Evolutionary conservation across 2,888 invertebrate genomes (phyloP), one percentile per base, ranked within the genome.

Genomic region (Cylindroiulus punctatus): DNA sequence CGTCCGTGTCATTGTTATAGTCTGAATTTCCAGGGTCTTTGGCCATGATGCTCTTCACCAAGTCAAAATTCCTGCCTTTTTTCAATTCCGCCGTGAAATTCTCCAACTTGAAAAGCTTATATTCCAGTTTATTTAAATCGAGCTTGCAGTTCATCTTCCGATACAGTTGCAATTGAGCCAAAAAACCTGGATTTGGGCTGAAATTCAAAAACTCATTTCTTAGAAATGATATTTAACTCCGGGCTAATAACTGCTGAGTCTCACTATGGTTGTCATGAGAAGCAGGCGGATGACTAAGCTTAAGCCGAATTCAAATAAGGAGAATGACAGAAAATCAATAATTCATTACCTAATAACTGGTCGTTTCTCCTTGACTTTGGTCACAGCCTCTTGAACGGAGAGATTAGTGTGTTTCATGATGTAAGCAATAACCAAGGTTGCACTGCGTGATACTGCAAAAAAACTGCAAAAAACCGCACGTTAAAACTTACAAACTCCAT

Each of bases 391-490:
- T 52, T 93, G 92, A 89, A 94, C 95, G 87, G 93, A 93, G 81
- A 96, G 90, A n/a, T 93, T 91, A 90, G 96, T 94, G 89, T 95
- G 96, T 90, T 95, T 95, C 98, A 98, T 98, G 17, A 97, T 91
- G 90, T 95, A 97, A 0, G 96, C 97, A 87, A 97, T 94, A 0
- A 97, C 95, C 3, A 97, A 92, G 0, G 97, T 95, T 0, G 97
- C 96, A 90, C 97, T 97, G 86, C 98, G 93, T 0, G 97, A 98
- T 3, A 97, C 95, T 19, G 98, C 98, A 89, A 95, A 97, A 90
- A 96, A 96, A 91, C 95, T 96, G 30, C 30, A 10, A 10, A 36
- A 7, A 36, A 36, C n/a, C n/a, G n/a, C 2, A 36, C 36, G 36
- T 7, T 36, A 36, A 36, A 36, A 36, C 36, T 36, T 4, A 4